Percentiles rank a stretch among this genome's conserved stretches.
These are phyloP conservation scores for Pocillopora verrucosa DNA, from an alignment of 64 coral and sea anemone genomes.

Conservation along the genomic window DNA sequence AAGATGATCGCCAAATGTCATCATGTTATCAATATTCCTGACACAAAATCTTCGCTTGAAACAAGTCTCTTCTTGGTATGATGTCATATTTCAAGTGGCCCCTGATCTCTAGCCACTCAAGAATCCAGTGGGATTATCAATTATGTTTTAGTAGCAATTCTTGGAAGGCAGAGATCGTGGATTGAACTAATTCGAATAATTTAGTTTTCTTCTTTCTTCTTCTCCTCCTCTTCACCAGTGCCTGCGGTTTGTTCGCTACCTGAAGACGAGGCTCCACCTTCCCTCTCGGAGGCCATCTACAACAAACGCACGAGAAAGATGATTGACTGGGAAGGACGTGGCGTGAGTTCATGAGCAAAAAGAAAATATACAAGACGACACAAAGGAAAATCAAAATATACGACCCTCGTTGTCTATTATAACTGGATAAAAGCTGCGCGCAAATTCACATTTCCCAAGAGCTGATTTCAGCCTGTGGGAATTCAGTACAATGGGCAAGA, in stretches of 20 bases:
- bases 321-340: no score
- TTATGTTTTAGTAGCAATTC: neutral
- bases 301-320: neutral
- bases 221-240: constrained; percentile 52
- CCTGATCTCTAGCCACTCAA: neutral
- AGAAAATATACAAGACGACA: no score
- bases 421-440: no score
- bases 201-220: constrained; percentile 87
- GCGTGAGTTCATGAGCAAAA: no score
- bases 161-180: constrained; percentile 18
- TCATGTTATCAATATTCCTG: neutral
- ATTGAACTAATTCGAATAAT: neutral
- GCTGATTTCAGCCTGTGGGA: no score
- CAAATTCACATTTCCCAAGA: no score
- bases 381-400: no score
- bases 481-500: neutral
- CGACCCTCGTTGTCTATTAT: no score
- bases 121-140: neutral
- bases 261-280: constrained; percentile 49
- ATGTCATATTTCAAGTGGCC: neutral
- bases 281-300: constrained; percentile 83
- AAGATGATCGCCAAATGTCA: neutral
- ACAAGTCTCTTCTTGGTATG: neutral
- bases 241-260: constrained; percentile 20
- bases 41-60: neutral